Evolutionary conservation across 2,797 vertebrate genomes (phyloP).

Genomic region (Chaetophractus vellerosus): DNA sequence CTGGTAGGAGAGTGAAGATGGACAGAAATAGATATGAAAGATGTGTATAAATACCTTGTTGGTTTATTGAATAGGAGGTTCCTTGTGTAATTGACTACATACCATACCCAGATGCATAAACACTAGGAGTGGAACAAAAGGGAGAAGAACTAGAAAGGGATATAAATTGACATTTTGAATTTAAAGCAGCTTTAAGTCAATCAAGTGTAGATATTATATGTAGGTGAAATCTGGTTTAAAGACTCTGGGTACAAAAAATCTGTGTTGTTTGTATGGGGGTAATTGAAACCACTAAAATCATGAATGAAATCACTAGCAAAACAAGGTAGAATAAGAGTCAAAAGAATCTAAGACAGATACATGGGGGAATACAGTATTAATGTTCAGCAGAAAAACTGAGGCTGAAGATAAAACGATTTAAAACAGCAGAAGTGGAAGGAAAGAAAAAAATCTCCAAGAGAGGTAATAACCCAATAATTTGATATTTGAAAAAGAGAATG

Average conservation of each 20-base stretch:
- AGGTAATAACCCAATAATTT: background rate
- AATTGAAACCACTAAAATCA: background rate
- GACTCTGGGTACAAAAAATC: background rate
- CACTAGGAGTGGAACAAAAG: background rate
- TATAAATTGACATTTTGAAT: background rate
- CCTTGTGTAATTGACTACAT: background rate
- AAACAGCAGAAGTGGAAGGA: background rate
- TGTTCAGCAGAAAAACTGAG: background rate
- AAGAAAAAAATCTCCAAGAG: background rate
- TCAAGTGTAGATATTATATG: background rate
- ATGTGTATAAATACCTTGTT: background rate
- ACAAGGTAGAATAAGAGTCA: background rate
- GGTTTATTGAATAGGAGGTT: background rate
- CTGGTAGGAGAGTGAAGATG: background rate
- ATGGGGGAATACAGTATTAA: background rate
- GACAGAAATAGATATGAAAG: background rate
- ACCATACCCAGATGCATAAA: background rate
- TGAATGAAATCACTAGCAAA: background rate
- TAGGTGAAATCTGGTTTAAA: background rate
- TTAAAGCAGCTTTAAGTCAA: background rate
- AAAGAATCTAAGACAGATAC: background rate
- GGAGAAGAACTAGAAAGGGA: background rate
- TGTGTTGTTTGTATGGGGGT: background rate
- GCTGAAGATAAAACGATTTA: background rate
- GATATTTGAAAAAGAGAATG: background rate